Evolutionary conservation across 2,888 invertebrate species (phyloP), one percentile per base, ranked within the genome.

Genomic region (Drosophila hamatofila): DNA sequence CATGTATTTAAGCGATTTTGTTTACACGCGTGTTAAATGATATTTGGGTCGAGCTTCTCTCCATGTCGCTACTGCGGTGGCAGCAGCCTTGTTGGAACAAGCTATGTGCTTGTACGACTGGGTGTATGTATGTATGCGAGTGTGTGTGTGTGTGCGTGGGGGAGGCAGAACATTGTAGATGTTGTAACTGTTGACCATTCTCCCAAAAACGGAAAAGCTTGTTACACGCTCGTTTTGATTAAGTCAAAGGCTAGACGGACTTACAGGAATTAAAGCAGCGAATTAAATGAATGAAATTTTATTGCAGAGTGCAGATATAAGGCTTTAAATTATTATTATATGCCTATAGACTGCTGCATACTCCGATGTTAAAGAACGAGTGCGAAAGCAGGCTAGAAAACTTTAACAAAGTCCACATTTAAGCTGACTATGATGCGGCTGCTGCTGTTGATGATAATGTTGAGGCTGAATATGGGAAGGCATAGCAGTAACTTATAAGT

Each of bases 21-120:
- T 81, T 72, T 81, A 81, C 75, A 81, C 75, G 72, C 75, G 63
- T 81, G 81, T 70, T 75, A 83, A 80, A 83, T 77, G 77, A 74
- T 77, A 73, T 83, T 77, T 66, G 58, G 78, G 73, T 78, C 60
- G 73, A 54, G 30, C 42, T 59, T 2, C 41, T 23, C 23, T 18
- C 23, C 58, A 56, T 76, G 55, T 51, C 49, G 56, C n/a, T 25
- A 33, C 67, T 54, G 44, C 12, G 39, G 14, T 51, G 64, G 16
- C 49, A 25, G 1, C 39, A 18, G 23, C 8, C 18, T 61, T 62
- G 35, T 46, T 58, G 48, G 48, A 21, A 25, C 42, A 57, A n/a
- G 11, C 16, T 23, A 21, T 21, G 18, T 12, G 23, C 33, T 18
- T 57, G 23, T 35, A 23, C 33, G 23, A 27, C 6, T 30, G 48